Conservation (phyloP, 2,888 invertebrate species). For the Pseudococcus jackbeardsleyi region DNA sequence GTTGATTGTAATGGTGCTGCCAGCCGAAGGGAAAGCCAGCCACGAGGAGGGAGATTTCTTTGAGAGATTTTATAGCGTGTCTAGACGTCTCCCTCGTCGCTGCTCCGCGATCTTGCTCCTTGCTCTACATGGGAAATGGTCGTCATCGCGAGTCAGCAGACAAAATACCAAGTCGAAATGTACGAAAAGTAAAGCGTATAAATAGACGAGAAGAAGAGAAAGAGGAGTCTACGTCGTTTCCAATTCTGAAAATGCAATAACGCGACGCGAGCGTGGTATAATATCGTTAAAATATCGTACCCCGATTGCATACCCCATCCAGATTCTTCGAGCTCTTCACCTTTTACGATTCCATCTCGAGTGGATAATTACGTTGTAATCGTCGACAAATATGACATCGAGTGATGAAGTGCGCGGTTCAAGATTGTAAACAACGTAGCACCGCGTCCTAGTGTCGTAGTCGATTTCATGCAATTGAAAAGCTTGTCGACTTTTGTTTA, state of each 20-base stretch:
- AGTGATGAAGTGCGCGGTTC: background rate
- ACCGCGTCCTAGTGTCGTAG: background rate
- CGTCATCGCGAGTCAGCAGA: no score
- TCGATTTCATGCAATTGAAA: background rate
- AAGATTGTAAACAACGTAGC: background rate
- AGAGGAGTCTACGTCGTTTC: background rate
- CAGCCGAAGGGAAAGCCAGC: background rate
- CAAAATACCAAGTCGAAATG: background rate
- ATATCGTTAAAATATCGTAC: background rate
- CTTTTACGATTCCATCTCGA: background rate
- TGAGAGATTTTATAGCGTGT: constrained; percentile 12
- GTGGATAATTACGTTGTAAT: constrained; percentile 17
- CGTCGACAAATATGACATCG: constrained; percentile 12
- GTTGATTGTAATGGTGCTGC: background rate
- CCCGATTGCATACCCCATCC: no score
- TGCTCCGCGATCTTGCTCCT: background rate
- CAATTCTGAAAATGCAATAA: background rate
- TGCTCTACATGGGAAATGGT: no score
- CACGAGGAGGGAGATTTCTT: background rate
- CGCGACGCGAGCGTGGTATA: background rate
- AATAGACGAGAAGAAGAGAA: background rate
- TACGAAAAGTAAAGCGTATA: background rate
- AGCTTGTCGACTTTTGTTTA: background rate
- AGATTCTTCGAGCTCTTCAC: background rate
- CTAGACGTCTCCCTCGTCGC: constrained; percentile 8